Conservation (phyloP, 2,113 vertebrate genomes). For the Phyllopteryx taeniolatus region DNA sequence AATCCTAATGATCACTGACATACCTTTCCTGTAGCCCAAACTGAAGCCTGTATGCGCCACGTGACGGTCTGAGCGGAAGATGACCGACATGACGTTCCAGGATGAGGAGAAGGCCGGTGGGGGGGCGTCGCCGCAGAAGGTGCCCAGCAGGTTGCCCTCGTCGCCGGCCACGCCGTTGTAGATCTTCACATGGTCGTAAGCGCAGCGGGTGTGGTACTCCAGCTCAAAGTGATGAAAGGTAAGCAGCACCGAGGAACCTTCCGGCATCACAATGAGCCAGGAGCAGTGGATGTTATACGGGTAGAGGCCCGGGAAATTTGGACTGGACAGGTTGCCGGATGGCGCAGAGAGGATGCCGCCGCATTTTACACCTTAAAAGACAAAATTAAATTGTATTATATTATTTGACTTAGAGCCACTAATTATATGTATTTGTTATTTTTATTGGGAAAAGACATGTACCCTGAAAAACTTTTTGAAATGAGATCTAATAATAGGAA, state of each 20-base stretch:
- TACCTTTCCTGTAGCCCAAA: conserved; percentile 89
- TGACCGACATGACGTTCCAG: conserved; percentile 91
- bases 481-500: no score
- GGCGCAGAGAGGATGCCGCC: conserved; percentile 91
- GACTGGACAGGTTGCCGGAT: conserved; percentile 89
- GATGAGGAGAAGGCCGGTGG: conserved; percentile 89
- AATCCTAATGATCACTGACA: background rate
- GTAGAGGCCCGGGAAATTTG: conserved; percentile 90
- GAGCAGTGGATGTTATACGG: conserved; percentile 86
- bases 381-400: conserved; percentile 4
- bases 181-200: conserved; percentile 93
- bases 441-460: background rate
- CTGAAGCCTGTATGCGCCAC: conserved; percentile 87
- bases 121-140: conserved; percentile 83
- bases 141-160: conserved; percentile 88
- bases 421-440: background rate
- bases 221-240: conserved; percentile 90
- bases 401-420: background rate
- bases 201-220: conserved; percentile 83
- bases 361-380: conserved; percentile 86
- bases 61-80: conserved; percentile 92
- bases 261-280: conserved; percentile 94
- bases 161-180: conserved; percentile 88
- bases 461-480: background rate
- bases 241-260: conserved; percentile 89